Base-by-base conservation (phyloP, 2,797 vertebrate species). In the Halcyon leucocephala region DNA sequence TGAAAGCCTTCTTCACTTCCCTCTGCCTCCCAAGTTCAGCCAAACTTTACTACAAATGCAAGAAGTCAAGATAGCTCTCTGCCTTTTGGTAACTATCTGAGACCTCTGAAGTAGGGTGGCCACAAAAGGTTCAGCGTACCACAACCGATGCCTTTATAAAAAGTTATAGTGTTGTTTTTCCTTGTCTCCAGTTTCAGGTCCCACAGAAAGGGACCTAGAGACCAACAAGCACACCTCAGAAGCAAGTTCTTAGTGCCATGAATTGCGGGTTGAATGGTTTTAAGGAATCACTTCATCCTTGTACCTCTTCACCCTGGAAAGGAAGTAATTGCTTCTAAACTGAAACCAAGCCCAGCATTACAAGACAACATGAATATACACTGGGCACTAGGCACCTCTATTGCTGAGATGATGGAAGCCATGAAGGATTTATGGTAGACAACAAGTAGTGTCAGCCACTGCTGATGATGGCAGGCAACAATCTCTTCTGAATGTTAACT, bases 401-500 rank as follows among this genome's bases (percentile, higher is more conserved):
- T 2, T 55, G 67, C 49, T n/a, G 35, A 87, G 46, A 89, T 0
- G 1, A 51, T 0, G 1, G 82, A 86, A 92, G 78, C 52, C 55
- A 33, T 31, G 70, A 95, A 70, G 55, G 69, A 86, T 94, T 95
- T 89, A 90, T 9, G 33, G 76, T n/a, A 89, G 29, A 51, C 46
- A 69, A 66, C 49, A 39, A 76, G 51, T 8, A 79, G 33, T 90
- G 62, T 79, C 77, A 92, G 42, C 78, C 73, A 66, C 51, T 51
- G 46, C 44, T 35, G 16, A 54, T 33, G 86, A 77, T 15, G 42
- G 66, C 73, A 90, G 39, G 81, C 81, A 93, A 86, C 88, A 62
- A 41, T 80, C 92, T 93, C 66, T 60, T 82, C 80, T 73, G 37
- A 93, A 95, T 60, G 70, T 84, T 84, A 86, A 67, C 93, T 86